Base-by-base conservation (phyloP, 1,140 invertebrate genomes). In the Trialeurodes vaporariorum region DNA sequence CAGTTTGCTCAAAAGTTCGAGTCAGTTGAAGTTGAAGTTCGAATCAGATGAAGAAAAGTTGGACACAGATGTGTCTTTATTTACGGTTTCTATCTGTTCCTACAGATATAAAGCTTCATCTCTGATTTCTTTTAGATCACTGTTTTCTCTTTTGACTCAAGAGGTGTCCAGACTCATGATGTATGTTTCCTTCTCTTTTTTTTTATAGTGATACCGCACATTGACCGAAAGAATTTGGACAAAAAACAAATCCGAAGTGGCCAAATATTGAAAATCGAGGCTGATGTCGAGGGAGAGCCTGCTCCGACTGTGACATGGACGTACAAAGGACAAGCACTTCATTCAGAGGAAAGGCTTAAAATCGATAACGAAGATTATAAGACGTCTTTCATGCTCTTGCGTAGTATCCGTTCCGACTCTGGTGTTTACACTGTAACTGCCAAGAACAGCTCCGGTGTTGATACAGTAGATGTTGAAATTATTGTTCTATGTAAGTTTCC, bases 351-450 rank as follows among this genome's bases (percentile, higher is more conserved):
- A 23, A 74, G 87, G 61, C 75, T 92, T 5, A 91, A 86, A 77
- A 91, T 96, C 71, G 88, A 91, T 71, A 92, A 90, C 76, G 93
- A 95, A 75, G 94, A 96, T 68, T 94, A 98, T 75, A 93, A 96
- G 72, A 96, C 96, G 0, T 89, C 87, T 13, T 93, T 99, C 75
- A 84, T 86, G 27, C 78, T 98, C 11, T 85, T 87, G 69, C 93
- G 94, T 79, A 82, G 90, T 24, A 87, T 88, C 69, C 83, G 94
- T 60, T 77, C 83, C 40, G 94, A 98, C 78, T 86, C 87, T 66
- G 95, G 93, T 49, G 86, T 86, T 11, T 98, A 98, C 75, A 87
- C 86, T 25, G 90, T 97, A 0, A 90, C 87, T 5, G 96, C 96
- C 0, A 93, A 88, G 75, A 99, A 98, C 76, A 90, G 94, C 70